Base-by-base conservation (phyloP, 2,797 vertebrate genomes). In the Megaceryle alcyon region DNA sequence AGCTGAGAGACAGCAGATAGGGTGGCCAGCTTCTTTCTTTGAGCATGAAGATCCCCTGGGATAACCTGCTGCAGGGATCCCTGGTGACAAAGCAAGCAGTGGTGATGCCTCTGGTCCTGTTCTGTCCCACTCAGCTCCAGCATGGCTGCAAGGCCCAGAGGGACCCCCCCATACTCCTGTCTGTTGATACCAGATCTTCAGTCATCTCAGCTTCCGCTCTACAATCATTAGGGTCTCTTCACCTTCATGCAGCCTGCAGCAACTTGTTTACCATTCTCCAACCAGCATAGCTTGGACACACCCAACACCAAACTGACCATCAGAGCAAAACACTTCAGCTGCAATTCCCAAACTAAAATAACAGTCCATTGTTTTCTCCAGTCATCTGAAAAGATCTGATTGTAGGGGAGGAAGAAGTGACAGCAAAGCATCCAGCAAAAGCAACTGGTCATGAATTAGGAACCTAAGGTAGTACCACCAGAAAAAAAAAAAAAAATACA, bases 1-100 rank as follows among this genome's bases (percentile, higher is more conserved):
- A 44, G 39, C 5, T 0, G 0, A 70, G 44, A 56, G 46, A 19
- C n/a, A 51, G 28, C 1, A 0, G 28, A 14, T n/a, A 1, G 41
- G 31, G 17, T 28, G 35, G 68, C n/a, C 31, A 21, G 29, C 37
- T 86, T 65, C 48, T 31, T 66, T 20, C 28, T 60, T 28, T 35
- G 37, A 1, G 2, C 1, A 0, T 10, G 17, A 70, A 82, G 46
- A 54, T 14, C 14, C 22, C 37, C 53, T 56, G 22, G 14, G 49
- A 59, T 59, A 31, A 78, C 35, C 22, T 41, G 43, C 29, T n/a
- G 6, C 2, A 13, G 48, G 37, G 19, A 69, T 17, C 49, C 18
- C 10, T 41, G 37, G 31, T 53, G 44, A 73, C 48, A 78, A 35
- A 72, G 41, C 65, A 71, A 51, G 44, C 7, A 6, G 54, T 44